These are phyloP conservation scores for Poeciliopsis occidentalis DNA, from an alignment of 2,113 vertebrate species.

Conservation along the genomic window DNA sequence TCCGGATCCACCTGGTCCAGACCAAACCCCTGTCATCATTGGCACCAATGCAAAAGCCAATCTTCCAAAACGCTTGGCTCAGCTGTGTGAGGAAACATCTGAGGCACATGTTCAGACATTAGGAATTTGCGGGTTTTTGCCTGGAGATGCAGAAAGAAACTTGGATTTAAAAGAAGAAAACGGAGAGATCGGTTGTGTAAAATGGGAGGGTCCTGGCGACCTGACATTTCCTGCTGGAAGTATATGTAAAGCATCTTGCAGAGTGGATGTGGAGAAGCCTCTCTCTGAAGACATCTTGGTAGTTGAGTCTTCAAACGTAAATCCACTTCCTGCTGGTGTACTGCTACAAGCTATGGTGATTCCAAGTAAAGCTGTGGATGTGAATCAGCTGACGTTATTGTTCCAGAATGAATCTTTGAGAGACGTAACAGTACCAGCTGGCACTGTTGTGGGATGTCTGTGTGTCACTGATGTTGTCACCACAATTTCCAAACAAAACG, in stretches of 20 bases:
- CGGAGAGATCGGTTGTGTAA: not conserved
- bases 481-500: not conserved
- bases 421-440: not conserved
- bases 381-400: too few species aligned
- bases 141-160: too few species aligned
- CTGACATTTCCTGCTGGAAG: too few species aligned
- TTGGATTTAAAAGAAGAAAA: not conserved
- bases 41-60: not conserved
- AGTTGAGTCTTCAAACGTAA: not conserved
- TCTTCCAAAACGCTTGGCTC: not conserved
- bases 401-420: not conserved
- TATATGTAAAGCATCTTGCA: too few species aligned
- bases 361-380: not conserved
- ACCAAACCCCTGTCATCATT: not conserved
- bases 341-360: not conserved
- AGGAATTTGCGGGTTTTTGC: not conserved
- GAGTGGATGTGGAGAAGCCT: too few species aligned
- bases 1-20: not conserved
- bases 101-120: not conserved
- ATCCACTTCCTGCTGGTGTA: not conserved
- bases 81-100: not conserved
- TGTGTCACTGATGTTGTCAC: not conserved
- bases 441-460: not conserved
- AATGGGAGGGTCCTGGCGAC: too few species aligned
- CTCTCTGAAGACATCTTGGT: too few species aligned